These are phyloP conservation scores for Antrozous pallidus DNA, from an alignment of 2,797 vertebrate genomes.

Conservation along the genomic window DNA sequence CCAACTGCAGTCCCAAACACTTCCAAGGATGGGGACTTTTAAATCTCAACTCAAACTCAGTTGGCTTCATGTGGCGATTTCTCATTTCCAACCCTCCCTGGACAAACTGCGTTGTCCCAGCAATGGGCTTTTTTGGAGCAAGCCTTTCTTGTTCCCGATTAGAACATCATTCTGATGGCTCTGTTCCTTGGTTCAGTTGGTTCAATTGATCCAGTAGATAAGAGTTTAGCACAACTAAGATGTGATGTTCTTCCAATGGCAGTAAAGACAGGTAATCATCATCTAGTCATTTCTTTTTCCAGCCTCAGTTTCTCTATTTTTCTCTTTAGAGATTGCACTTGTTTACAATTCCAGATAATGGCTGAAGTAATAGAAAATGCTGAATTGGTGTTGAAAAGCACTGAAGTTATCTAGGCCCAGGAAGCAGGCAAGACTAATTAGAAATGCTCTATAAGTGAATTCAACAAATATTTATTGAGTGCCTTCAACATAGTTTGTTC, in stretches of 20 bases:
- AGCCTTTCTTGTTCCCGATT: background rate
- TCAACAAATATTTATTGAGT: background rate
- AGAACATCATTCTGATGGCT: background rate
- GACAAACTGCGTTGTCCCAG: background rate
- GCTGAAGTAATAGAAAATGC: background rate
- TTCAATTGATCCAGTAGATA: background rate
- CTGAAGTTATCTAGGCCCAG: background rate
- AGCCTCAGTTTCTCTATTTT: background rate
- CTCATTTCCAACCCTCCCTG: background rate
- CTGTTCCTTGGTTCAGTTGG: background rate
- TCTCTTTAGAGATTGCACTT: background rate
- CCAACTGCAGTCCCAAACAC: slow-evolving; percentile 38
- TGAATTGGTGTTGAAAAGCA: background rate
- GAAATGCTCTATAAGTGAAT: background rate
- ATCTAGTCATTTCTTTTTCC: background rate
- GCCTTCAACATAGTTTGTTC: background rate
- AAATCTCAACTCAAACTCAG: slow-evolving; percentile 43
- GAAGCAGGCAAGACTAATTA: background rate
- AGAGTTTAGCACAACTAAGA: background rate
- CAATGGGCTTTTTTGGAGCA: background rate
- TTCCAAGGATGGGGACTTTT: slow-evolving; percentile 30
- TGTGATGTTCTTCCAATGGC: background rate
- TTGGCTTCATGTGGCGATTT: slow-evolving; percentile 51
- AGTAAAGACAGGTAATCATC: background rate
- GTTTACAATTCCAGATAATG: background rate